These are phyloP conservation scores for Etheostoma spectabile DNA, from an alignment of 2,113 vertebrate genomes.

Conservation along the genomic window DNA sequence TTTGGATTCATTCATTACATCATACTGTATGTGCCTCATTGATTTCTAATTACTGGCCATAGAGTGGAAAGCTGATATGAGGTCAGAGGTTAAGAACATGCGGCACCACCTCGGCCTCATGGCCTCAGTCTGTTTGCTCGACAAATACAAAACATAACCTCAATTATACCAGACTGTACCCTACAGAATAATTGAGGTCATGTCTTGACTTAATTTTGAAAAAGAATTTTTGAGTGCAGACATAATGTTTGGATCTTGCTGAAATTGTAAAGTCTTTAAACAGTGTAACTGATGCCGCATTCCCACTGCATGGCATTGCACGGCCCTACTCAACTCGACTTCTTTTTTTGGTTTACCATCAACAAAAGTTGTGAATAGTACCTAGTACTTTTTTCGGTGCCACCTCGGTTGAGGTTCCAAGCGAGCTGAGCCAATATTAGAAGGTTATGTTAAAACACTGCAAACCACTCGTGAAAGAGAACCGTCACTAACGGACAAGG, in stretches of 20 bases:
- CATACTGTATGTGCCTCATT: background rate
- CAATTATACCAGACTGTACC: slow-evolving; percentile 29
- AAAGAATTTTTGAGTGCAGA: background rate
- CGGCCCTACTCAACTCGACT: too few species aligned
- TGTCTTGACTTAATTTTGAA: slow-evolving; percentile 11
- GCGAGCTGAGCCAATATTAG: too few species aligned
- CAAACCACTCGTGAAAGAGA: too few species aligned
- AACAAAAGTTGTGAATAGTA: too few species aligned
- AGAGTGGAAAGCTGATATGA: background rate
- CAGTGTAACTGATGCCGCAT: background rate
- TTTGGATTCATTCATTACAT: background rate
- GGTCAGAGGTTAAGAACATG: slow-evolving; percentile 11
- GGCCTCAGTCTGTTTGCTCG: slow-evolving; percentile 20
- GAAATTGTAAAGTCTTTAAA: background rate
- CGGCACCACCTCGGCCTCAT: slow-evolving; percentile 9
- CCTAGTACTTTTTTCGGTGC: too few species aligned
- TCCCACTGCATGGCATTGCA: too few species aligned
- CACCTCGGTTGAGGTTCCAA: too few species aligned
- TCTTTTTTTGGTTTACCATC: too few species aligned
- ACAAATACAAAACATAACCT: slow-evolving; percentile 41
- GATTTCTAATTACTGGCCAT: slow-evolving; percentile 21
- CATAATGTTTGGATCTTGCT: background rate
- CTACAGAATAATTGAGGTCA: slow-evolving; percentile 47
- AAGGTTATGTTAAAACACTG: too few species aligned
- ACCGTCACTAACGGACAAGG: too few species aligned